These are phyloP conservation scores for Hirtodrosophila duncani DNA, from an alignment of 2,888 invertebrate genomes.

Conservation along the genomic window DNA sequence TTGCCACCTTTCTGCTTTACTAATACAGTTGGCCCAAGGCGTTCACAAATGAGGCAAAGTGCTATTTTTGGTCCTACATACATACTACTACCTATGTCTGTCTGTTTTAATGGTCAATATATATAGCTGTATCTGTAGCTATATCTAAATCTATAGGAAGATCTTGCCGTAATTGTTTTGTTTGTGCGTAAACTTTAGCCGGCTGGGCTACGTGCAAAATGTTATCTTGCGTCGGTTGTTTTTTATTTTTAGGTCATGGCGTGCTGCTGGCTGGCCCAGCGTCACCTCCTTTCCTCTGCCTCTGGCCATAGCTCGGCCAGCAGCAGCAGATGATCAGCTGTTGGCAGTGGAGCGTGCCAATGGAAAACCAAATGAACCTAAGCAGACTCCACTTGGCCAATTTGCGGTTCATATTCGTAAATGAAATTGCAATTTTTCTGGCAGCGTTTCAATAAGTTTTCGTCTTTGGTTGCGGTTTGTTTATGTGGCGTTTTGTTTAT, in stretches of 20 bases:
- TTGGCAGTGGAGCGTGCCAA: too few species aligned
- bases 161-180: constrained; percentile 60
- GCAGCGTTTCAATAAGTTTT: constrained; percentile 40
- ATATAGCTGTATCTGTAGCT: constrained; percentile 19
- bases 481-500: constrained; percentile 56
- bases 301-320: too few species aligned
- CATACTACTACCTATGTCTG: too few species aligned
- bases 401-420: constrained; percentile 20
- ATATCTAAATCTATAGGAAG: constrained; percentile 26
- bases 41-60: constrained; percentile 67
- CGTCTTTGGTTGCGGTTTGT: constrained; percentile 22
- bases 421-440: constrained; percentile 29
- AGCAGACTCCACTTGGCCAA: constrained; percentile 15
- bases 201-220: constrained; percentile 43
- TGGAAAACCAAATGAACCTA: constrained; percentile 21
- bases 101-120: too few species aligned
- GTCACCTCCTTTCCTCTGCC: too few species aligned
- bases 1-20: constrained; percentile 34
- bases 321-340: too few species aligned
- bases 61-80: constrained; percentile 65
- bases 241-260: constrained; percentile 68
- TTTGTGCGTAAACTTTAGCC: constrained; percentile 54
- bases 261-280: constrained; percentile 41
- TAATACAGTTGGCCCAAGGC: constrained; percentile 58
- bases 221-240: constrained; percentile 32